Evolutionary conservation across 2,113 vertebrate genomes (phyloP).

Genomic region (Prunella himalayana): DNA sequence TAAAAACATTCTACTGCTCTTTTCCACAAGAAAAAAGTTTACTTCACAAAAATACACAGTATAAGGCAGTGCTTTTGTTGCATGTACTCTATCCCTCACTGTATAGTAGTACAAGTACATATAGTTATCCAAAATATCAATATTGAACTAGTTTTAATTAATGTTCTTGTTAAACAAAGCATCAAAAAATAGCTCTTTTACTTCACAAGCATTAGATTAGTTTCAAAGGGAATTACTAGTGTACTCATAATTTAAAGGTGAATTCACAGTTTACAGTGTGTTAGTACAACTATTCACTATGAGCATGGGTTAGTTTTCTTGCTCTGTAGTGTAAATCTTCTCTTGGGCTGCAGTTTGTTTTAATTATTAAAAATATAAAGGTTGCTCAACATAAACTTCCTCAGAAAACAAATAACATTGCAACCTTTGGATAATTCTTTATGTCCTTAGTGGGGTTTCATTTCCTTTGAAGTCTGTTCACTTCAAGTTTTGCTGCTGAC

Average conservation of each 20-base stretch:
- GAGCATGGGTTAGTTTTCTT: not conserved
- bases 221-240: conserved; percentile 54
- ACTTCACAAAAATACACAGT: not conserved
- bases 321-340: not conserved
- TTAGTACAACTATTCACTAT: not conserved
- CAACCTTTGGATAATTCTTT: conserved; percentile 7
- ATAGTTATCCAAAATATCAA: not conserved
- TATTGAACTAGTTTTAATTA: conserved; percentile 1
- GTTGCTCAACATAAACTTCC: not conserved
- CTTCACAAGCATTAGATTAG: conserved; percentile 40
- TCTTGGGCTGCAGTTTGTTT: not conserved
- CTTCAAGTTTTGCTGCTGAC: not conserved
- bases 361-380: not conserved
- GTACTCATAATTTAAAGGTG: conserved; percentile 39
- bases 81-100: not conserved
- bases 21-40: not conserved
- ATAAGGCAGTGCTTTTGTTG: not conserved
- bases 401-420: conserved; percentile 11
- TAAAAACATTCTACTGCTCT: not conserved
- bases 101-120: not conserved
- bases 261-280: conserved; percentile 34
- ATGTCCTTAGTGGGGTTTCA: not conserved
- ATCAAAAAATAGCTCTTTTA: conserved; percentile 30
- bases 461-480: conserved; percentile 35
- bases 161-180: conserved; percentile 13